Conservation (phyloP, 2,797 vertebrate genomes). For the Ctenochaetus hawaiiensis region DNA sequence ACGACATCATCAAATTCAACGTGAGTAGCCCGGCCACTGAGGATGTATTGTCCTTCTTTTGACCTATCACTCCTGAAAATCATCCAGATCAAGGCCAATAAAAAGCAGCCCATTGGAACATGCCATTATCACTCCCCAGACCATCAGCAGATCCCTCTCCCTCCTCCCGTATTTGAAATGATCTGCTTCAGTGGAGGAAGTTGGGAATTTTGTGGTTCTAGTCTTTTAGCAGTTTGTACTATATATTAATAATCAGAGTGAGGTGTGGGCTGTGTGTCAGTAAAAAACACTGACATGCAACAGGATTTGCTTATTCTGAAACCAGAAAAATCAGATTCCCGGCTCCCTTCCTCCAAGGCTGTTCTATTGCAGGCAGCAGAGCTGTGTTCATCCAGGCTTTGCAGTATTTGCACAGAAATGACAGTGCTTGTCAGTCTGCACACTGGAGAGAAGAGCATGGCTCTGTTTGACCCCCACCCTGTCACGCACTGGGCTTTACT, state of each 20-base stretch:
- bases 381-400: slow-evolving; percentile 35
- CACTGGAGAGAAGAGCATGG: not conserved
- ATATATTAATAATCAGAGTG: slow-evolving; percentile 11
- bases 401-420: slow-evolving; percentile 42
- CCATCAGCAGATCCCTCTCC: not conserved
- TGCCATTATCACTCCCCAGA: not conserved
- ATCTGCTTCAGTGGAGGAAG: slow-evolving; percentile 3
- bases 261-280: not conserved
- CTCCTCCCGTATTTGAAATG: not conserved
- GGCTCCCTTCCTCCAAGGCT: slow-evolving; percentile 15
- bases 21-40: slow-evolving; percentile 87
- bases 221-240: slow-evolving; percentile 1
- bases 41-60: slow-evolving; percentile 24
- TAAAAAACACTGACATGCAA: slow-evolving; percentile 18
- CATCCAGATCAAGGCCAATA: slow-evolving; percentile 19
- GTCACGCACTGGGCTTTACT: slow-evolving; percentile 20
- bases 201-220: slow-evolving; percentile 11
- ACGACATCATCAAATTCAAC: slow-evolving; percentile 98
- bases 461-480: slow-evolving; percentile 33
- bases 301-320: slow-evolving; percentile 35
- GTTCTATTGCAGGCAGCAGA: slow-evolving; percentile 13
- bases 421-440: slow-evolving; percentile 29
- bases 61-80: slow-evolving; percentile 24
- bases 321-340: slow-evolving; percentile 35
- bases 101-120: slow-evolving; percentile 2